Base-by-base conservation (phyloP, 2,888 invertebrate genomes). In the Xestia ashworthii region DNA sequence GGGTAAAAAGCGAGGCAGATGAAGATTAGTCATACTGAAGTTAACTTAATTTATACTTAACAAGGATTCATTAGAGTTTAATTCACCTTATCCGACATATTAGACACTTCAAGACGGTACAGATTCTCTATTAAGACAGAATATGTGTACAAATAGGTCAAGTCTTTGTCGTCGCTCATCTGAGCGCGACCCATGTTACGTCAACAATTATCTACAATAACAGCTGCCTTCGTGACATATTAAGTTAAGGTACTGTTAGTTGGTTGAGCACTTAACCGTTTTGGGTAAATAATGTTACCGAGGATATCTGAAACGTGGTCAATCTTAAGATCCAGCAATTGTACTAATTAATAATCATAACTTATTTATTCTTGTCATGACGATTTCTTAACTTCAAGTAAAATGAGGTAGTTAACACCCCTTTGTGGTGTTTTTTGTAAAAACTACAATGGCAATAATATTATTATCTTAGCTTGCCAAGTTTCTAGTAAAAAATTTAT, bases 151-250 rank as follows among this genome's bases (percentile, higher is more conserved):
- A 46, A 48, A 55, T 32, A 46, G 38, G 44, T 44, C 46, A 71
- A 48, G 80, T 41, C 62, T 71, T 55, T 80, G 77, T 48, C 53
- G 25, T n/a, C 38, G 48, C 71, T 78, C 46, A 80, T 78, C 32
- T 41, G 3, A 38, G 25, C 62, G 46, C 71, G 46, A 80, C 77
- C 80, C 80, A 16, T 62, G 77, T 80, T 25, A 64, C 38, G 44
- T 53, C 41, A 71, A 80, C 77, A 79, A 71, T 77, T 77, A 77
- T 41, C 16, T 25, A 16, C 22, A 71, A 70, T 64, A 73, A 55
- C 32, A 44, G 48, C 58, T 50, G 32, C 38, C 19, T 73, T 58
- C n/a, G n/a, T 50, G 50, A 65, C 19, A n/a, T 65, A 65, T 16
- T 55, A 55, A 44, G 41, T 48, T 48, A 48, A 50, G 55, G 48